phyloP scores from a whole-genome alignment of 23 tunicate genomes.

The Oikopleura dioica region DNA sequence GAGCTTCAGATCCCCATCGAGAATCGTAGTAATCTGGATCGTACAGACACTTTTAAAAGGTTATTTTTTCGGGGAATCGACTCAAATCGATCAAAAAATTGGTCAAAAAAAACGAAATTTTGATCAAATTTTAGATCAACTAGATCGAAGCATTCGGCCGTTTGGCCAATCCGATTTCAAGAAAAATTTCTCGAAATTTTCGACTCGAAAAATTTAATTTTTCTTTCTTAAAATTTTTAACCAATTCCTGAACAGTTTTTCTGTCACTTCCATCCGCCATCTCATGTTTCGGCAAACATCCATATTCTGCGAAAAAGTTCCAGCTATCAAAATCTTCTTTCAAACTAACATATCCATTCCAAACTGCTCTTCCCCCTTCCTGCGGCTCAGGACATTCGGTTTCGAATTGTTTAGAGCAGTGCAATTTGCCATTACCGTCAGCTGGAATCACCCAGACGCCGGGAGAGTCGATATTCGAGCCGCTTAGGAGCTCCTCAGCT shows the following conservation, averaged over 20 bases:
- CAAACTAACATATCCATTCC: background rate
- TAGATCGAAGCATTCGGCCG: no score
- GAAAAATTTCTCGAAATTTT: no score
- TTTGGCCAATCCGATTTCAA: no score
- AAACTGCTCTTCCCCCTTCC: background rate
- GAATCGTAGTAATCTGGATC: conserved; percentile 10
- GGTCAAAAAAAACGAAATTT: no score
- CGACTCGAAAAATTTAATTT: no score
- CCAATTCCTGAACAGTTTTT: no score
- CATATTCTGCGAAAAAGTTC: background rate
- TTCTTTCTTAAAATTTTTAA: no score
- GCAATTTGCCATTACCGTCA: no score
- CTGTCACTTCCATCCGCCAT: no score
- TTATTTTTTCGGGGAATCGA: background rate
- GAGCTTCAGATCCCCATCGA: background rate
- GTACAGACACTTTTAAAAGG: background rate
- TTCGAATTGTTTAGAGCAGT: conserved; percentile 11
- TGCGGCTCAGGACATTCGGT: background rate
- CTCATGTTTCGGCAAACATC: background rate
- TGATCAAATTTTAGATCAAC: no score
- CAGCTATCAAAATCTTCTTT: background rate
- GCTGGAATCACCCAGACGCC: background rate
- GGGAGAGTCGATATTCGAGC: background rate
- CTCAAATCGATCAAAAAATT: no score
- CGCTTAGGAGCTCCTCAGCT: background rate